Evolutionary conservation across 2,113 vertebrate species (phyloP).

Genomic region (Vulpes ferrilata): DNA sequence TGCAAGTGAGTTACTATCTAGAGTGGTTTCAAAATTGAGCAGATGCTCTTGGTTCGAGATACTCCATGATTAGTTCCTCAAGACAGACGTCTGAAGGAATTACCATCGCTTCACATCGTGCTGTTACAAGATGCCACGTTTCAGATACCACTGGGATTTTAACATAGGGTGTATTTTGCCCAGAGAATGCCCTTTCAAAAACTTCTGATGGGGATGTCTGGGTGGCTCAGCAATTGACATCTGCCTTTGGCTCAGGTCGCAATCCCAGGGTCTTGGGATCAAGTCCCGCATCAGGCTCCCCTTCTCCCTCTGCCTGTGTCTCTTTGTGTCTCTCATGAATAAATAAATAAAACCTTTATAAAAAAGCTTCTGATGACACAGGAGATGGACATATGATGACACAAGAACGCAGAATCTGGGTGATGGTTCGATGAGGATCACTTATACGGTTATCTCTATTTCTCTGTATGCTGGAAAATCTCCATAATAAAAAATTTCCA

Average conservation of each 20-base stretch:
- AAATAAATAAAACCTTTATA: no score
- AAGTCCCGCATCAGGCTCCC: no score
- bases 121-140: conserved; percentile 20
- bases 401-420: neutral
- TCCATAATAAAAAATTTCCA: neutral
- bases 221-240: no score
- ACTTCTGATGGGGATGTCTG: neutral
- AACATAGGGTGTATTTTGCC: neutral
- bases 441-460: neutral
- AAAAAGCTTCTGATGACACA: neutral
- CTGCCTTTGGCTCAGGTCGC: no score
- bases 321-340: no score
- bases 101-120: neutral
- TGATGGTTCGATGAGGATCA: neutral
- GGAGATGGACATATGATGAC: neutral
- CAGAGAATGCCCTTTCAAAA: neutral
- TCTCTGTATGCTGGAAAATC: neutral
- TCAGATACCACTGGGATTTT: neutral
- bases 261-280: no score
- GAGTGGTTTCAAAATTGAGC: conserved; percentile 22
- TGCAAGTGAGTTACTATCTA: conserved; percentile 49
- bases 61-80: neutral
- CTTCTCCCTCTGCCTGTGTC: no score
- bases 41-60: conserved; percentile 48
- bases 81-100: neutral